Percentiles rank a stretch among this genome's conserved stretches.
These are phyloP conservation scores for Betta splendens DNA, from an alignment of 2,797 vertebrate genomes.

Conservation along the genomic window DNA sequence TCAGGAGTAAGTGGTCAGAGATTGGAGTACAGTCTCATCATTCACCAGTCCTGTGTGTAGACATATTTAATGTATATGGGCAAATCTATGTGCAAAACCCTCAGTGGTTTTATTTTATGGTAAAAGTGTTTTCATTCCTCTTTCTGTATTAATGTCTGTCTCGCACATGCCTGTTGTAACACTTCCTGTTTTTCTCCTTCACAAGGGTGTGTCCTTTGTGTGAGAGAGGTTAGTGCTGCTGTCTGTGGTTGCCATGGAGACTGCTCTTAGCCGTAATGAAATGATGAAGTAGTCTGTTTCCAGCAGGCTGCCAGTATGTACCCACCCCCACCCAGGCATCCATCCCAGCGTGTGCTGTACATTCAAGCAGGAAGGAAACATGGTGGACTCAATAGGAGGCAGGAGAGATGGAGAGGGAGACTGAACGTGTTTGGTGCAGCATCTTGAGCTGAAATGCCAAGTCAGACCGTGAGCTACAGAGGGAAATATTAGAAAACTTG, in stretches of 20 bases:
- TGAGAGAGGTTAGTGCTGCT: conserved; percentile 60
- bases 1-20: conserved; percentile 48
- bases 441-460: conserved; percentile 38
- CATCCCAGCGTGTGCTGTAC: conserved; percentile 55
- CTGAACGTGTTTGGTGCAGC: conserved; percentile 17
- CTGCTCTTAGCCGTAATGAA: conserved; percentile 67
- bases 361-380: conserved; percentile 47
- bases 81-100: conserved; percentile 22
- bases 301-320: conserved; percentile 62
- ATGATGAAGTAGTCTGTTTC: conserved; percentile 73
- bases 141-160: not conserved
- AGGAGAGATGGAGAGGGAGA: conserved; percentile 18
- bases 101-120: conserved; percentile 8
- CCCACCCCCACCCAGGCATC: conserved; percentile 62
- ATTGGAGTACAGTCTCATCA: conserved; percentile 19
- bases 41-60: conserved; percentile 25
- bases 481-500: conserved; percentile 17
- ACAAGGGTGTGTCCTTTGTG: conserved; percentile 76
- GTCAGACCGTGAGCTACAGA: conserved; percentile 10
- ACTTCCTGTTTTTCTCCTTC: conserved; percentile 72
- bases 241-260: conserved; percentile 72
- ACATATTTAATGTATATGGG: too few species aligned
- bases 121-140: not conserved
- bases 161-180: conserved; percentile 10
- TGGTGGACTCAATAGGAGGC: conserved; percentile 39